These are phyloP conservation scores for Sebastes trivittatus DNA, from an alignment of 2,797 vertebrate genomes.

Conservation along the genomic window DNA sequence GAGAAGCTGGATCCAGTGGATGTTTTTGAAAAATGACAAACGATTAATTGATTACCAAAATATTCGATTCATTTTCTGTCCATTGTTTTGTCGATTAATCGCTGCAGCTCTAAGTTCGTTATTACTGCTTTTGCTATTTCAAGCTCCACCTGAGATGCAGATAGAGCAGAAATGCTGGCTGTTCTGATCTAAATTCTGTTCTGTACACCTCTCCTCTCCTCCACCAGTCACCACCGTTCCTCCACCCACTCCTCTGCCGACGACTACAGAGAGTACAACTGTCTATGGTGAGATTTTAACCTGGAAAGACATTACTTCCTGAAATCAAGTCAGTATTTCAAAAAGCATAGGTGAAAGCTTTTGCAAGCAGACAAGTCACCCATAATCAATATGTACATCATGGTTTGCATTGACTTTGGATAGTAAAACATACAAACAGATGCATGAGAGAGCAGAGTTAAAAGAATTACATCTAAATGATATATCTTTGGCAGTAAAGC, in stretches of 20 bases:
- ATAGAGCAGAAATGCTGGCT: background rate
- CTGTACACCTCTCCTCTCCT: background rate
- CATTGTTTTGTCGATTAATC: background rate
- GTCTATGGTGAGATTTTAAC: constrained; percentile 28
- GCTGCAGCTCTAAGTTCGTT: background rate
- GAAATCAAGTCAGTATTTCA: background rate
- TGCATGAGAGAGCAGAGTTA: background rate
- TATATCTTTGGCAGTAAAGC: background rate
- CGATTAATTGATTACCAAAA: background rate
- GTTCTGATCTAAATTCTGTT: background rate
- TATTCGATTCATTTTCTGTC: background rate
- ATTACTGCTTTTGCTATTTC: background rate
- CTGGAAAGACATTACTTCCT: background rate
- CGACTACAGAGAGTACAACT: accelerated
- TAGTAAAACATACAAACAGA: background rate
- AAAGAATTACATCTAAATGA: background rate
- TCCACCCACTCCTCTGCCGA: accelerated
- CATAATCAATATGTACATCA: background rate
- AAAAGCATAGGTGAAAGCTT: background rate
- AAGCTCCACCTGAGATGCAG: background rate
- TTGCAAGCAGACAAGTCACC: background rate
- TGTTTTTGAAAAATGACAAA: background rate
- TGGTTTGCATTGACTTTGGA: background rate
- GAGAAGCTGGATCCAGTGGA: background rate
- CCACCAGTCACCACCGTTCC: accelerated